phyloP scores from a whole-genome alignment of 2,888 invertebrate genomes.

The Nemurella pictetii region DNA sequence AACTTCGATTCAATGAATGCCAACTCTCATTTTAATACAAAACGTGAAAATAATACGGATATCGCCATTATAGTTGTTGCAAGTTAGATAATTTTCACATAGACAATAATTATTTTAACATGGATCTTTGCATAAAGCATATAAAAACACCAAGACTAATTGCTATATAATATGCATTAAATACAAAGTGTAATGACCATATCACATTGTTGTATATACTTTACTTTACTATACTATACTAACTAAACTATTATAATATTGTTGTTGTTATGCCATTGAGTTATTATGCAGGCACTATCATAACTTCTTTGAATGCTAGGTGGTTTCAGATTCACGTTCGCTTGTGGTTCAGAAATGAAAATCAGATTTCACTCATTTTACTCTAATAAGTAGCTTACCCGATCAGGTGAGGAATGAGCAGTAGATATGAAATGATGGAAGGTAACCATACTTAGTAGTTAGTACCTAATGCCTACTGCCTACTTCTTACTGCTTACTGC shows the following conservation, averaged over 20 bases:
- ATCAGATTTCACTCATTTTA: conserved; percentile 10
- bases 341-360: conserved; percentile 12
- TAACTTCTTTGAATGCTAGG: not conserved
- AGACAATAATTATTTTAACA: too few relatives aligned
- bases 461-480: too few relatives aligned
- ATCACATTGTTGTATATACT: too few relatives aligned
- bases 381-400: not conserved
- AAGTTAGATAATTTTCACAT: not conserved
- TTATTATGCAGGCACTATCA: not conserved
- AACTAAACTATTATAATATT: not conserved
- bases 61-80: not conserved
- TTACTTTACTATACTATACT: too few relatives aligned
- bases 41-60: not conserved
- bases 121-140: too few relatives aligned
- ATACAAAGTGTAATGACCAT: not conserved
- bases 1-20: too few relatives aligned
- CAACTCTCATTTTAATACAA: not conserved
- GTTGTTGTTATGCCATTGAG: not conserved
- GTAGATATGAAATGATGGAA: too few relatives aligned
- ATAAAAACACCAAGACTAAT: too few relatives aligned
- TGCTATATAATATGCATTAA: not conserved
- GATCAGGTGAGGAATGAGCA: not conserved
- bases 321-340: not conserved
- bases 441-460: too few relatives aligned
- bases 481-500: too few relatives aligned